Percentiles rank a stretch among this genome's conserved stretches.
Evolutionary conservation across 53 echinoderm and acorn worm species (phyloP).

Genomic region (Pentamera pediparva): DNA sequence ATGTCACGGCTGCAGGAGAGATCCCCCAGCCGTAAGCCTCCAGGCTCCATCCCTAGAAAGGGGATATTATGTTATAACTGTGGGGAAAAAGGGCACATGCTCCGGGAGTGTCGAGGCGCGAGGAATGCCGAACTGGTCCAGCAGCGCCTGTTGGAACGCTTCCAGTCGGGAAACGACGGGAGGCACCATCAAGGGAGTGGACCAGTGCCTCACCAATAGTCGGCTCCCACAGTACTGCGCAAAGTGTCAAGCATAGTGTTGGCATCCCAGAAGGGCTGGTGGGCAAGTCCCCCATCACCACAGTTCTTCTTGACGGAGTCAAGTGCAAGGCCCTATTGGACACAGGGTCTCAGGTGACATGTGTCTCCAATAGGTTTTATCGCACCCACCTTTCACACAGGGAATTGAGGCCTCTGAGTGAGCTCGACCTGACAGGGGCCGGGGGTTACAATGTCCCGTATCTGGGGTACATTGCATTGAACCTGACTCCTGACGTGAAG

Average conservation of each 20-base stretch:
- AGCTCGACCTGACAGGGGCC: conserved; percentile 39
- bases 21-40: neutral
- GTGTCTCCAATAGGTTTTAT: conserved; percentile 35
- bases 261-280: conserved; percentile 8
- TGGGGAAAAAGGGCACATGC: conserved; percentile 39
- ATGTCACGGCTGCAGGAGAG: neutral
- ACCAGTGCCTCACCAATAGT: conserved; percentile 20
- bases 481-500: neutral
- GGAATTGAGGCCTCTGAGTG: conserved; percentile 24
- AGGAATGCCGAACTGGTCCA: conserved; percentile 35
- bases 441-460: conserved; percentile 46
- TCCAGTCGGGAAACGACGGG: conserved; percentile 40
- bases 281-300: conserved; percentile 24
- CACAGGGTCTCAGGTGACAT: conserved; percentile 63
- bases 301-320: conserved; percentile 25
- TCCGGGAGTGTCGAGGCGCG: conserved; percentile 22
- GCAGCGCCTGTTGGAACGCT: conserved; percentile 15
- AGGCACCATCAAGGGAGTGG: conserved; percentile 38
- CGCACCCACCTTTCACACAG: conserved; percentile 29
- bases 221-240: neutral
- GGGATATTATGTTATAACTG: conserved; percentile 41
- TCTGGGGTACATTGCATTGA: conserved; percentile 35
- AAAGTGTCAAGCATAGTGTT: neutral
- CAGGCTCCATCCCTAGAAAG: neutral
- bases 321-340: conserved; percentile 32